A percentile compares a stretch with the other conserved stretches of the same genome.
Conservation (phyloP, 2,797 vertebrate genomes). For the Centroberyx gerrardi region DNA sequence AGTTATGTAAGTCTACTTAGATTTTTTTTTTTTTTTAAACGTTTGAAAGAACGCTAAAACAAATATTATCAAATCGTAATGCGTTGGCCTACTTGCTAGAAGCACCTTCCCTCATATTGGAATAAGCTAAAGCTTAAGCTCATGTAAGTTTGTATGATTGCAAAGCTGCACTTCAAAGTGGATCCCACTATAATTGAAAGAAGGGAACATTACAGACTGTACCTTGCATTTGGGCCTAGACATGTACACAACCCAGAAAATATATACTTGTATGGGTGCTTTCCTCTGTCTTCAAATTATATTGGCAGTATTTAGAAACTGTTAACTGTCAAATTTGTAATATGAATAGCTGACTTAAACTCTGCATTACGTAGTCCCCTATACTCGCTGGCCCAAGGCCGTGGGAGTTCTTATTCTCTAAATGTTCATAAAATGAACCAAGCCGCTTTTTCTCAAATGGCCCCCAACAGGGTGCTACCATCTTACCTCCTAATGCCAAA, state of each 20-base stretch:
- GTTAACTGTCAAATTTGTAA: constrained; percentile 67
- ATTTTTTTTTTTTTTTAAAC: constrained; percentile 27
- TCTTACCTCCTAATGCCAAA: constrained; percentile 85
- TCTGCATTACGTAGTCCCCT: constrained; percentile 50
- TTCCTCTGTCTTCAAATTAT: constrained; percentile 37
- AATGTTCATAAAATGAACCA: constrained; percentile 79
- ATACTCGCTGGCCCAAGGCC: constrained; percentile 69
- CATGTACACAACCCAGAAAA: constrained; percentile 56
- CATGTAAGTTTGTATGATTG: constrained; percentile 71
- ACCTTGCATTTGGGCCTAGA: constrained; percentile 33
- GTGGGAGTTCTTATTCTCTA: constrained; percentile 40
- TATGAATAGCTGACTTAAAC: constrained; percentile 62
- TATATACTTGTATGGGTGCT: constrained; percentile 57
- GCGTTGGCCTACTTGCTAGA: constrained; percentile 53
- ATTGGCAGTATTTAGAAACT: constrained; percentile 66
- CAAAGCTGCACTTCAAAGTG: constrained; percentile 77
- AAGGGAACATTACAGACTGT: constrained; percentile 5
- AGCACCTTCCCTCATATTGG: constrained; percentile 67
- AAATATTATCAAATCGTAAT: constrained; percentile 66
- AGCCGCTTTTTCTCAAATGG: constrained; percentile 63
- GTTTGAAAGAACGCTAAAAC: constrained; percentile 76
- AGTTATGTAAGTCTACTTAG: constrained; percentile 48
- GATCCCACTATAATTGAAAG: constrained; percentile 63
- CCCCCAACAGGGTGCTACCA: constrained; percentile 53
- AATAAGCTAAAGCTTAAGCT: constrained; percentile 79